A percentile compares a stretch with the other conserved stretches of the same genome.
Conservation (phyloP, 2,113 vertebrate genomes). For the Cheilinus undulatus region DNA sequence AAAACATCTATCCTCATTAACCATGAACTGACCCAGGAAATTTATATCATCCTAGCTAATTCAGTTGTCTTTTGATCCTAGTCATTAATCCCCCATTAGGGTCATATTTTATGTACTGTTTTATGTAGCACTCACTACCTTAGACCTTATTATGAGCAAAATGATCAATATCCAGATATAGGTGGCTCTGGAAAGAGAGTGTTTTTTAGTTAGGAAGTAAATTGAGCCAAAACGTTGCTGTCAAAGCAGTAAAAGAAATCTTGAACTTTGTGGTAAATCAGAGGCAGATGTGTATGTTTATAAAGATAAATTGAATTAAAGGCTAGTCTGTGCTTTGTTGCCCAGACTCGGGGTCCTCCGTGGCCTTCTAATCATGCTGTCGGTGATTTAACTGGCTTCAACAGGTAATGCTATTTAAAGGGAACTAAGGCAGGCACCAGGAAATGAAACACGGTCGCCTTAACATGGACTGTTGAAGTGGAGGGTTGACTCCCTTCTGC, state of each 20-base stretch:
- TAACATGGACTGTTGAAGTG: slow-evolving; percentile 75
- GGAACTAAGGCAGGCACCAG: slow-evolving; percentile 81
- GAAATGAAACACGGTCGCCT: slow-evolving; percentile 86
- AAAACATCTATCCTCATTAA: slow-evolving; percentile 70
- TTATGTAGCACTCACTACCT: slow-evolving; percentile 74
- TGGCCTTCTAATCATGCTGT: slow-evolving; percentile 80
- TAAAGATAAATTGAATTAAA: slow-evolving; percentile 85
- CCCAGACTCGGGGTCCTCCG: slow-evolving; percentile 72
- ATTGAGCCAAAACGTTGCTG: slow-evolving; percentile 78
- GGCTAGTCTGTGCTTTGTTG: slow-evolving; percentile 73
- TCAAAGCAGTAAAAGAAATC: slow-evolving; percentile 81
- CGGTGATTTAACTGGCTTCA: slow-evolving; percentile 84
- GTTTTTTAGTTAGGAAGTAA: slow-evolving; percentile 73
- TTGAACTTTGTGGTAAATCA: slow-evolving; percentile 80
- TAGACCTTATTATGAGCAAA: slow-evolving; percentile 69
- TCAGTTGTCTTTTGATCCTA: slow-evolving; percentile 76
- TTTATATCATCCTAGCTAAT: slow-evolving; percentile 66
- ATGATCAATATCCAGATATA: slow-evolving; percentile 76
- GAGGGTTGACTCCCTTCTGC: slow-evolving; percentile 51
- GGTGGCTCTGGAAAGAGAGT: slow-evolving; percentile 63
- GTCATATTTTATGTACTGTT: slow-evolving; percentile 77
- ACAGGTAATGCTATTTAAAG: slow-evolving; percentile 85
- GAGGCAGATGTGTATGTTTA: slow-evolving; percentile 84
- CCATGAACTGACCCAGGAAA: slow-evolving; percentile 59
- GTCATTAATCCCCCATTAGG: slow-evolving; percentile 75